Base-by-base conservation (phyloP, 2,888 invertebrate species). In the Seira musarum region DNA sequence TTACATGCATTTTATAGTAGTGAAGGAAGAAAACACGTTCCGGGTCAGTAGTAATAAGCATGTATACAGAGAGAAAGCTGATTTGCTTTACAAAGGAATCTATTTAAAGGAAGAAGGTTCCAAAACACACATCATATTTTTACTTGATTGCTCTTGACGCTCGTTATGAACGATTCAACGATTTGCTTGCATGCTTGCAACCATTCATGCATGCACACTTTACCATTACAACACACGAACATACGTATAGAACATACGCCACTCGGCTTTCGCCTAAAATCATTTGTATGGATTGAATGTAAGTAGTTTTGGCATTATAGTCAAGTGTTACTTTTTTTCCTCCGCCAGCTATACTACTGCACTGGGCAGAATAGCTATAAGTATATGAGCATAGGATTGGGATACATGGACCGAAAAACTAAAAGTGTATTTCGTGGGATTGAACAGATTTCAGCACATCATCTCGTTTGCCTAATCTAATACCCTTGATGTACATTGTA, bases 391-490 rank as follows among this genome's bases (percentile, higher is more conserved):
- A 15, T 57, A 8, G 40, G 40, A 13, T 40, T 40, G 6, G 40
- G 40, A 40, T 40, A 40, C 13, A 40, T 57, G 57, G 17, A 57
- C 8, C 8, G n/a, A 57, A 17, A 57, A 57, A 57, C 6, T 8
- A 40, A 40, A 40, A 40, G n/a, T n/a, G 6, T 57, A 13, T 57
- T 57, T 24, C 24, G 21, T 63, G 80, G 80, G 74, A 70, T 70
- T 74, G 80, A 80, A 69, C 80, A 80, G 73, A 75, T 75, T 75
- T 74, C 35, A 64, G 80, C 64, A 74, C 80, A 80, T 80, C 75
- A 74, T 65, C 70, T 80, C 80, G 80, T 80, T 80, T 80, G 46
- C 75, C 75, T 80, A 80, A 80, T 80, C 80, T 70, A 80, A 80
- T 80, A 80, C 74, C 66, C 60, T 61, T 64, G 80, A 80, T 80